These are phyloP conservation scores for Drosophila sechellia DNA, from an alignment of 1,140 invertebrate genomes.

Conservation along the genomic window DNA sequence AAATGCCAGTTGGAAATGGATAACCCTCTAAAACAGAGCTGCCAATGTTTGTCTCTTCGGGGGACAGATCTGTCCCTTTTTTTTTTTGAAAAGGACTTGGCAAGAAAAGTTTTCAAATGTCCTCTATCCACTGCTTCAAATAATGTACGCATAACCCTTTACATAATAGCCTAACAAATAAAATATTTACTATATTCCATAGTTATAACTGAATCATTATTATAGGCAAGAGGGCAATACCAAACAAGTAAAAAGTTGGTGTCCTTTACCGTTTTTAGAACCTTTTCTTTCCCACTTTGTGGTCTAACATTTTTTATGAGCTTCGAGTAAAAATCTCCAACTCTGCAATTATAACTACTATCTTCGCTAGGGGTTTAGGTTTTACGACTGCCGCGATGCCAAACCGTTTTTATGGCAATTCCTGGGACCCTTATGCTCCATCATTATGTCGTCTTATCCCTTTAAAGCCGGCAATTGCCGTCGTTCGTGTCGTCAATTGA, in stretches of 20 bases:
- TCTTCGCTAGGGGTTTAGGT: conserved; percentile 8
- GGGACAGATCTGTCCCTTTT: neutral
- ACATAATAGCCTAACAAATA: too few species aligned
- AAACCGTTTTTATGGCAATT: conserved; percentile 49
- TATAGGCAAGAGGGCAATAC: too few species aligned
- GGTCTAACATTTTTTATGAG: conserved; percentile 35
- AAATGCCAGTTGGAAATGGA: conserved; percentile 42
- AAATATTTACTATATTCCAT: too few species aligned
- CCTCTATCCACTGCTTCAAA: neutral
- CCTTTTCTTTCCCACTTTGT: neutral
- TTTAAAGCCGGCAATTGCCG: conserved; percentile 67
- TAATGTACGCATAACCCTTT: neutral
- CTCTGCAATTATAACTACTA: conserved; percentile 63
- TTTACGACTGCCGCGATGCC: conserved; percentile 37
- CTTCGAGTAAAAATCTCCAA: conserved; percentile 33
- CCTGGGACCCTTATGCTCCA: conserved; percentile 27
- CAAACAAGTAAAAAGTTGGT: neutral
- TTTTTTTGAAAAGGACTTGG: neutral
- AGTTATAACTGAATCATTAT: too few species aligned
- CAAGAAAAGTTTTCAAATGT: neutral
- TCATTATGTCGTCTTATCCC: conserved; percentile 54
- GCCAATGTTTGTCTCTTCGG: neutral
- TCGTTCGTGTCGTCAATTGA: conserved; percentile 77
- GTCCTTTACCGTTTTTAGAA: too few species aligned
- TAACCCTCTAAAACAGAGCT: conserved; percentile 16